These are phyloP conservation scores for Drosophila ananassae DNA, from an alignment of 1,140 invertebrate species.

Conservation along the genomic window DNA sequence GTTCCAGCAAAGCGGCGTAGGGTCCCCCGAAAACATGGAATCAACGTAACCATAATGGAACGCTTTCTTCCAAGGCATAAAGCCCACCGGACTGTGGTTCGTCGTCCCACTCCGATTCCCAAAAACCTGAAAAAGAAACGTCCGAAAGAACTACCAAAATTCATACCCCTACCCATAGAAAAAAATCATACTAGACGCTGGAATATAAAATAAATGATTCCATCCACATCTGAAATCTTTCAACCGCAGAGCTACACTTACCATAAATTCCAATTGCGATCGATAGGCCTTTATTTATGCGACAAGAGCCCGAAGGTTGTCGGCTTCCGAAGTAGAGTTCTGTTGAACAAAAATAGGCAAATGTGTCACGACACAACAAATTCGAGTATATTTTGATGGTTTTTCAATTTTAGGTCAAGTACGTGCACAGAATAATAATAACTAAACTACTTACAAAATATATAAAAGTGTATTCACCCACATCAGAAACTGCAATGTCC, in stretches of 20 bases:
- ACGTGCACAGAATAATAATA: constrained; percentile 49
- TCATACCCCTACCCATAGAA: not conserved
- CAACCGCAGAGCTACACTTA: constrained; percentile 6
- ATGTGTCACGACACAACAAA: constrained; percentile 46
- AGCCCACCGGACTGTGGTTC: not conserved
- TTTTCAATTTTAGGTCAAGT: constrained; percentile 71
- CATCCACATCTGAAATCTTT: constrained; percentile 1
- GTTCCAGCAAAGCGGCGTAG: too few species aligned
- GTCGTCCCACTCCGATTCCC: not conserved
- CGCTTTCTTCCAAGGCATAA: not conserved
- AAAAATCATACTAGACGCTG: not conserved
- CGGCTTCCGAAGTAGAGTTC: constrained; percentile 23
- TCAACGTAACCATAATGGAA: not conserved
- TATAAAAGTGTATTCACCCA: constrained; percentile 64
- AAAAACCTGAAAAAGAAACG: not conserved
- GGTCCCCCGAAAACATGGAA: too few species aligned
- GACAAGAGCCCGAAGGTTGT: constrained; percentile 45
- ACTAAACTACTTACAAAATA: not conserved
- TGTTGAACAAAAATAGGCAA: constrained; percentile 52
- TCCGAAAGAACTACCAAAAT: not conserved
- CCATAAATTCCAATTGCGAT: constrained; percentile 62
- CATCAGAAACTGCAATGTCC: constrained; percentile 70
- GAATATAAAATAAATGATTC: constrained; percentile 7
- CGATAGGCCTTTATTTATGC: constrained; percentile 48
- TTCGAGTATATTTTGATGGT: constrained; percentile 35